phyloP scores from a whole-genome alignment of 2,797 vertebrate genomes.

The Schizopygopsis pylzovi region DNA sequence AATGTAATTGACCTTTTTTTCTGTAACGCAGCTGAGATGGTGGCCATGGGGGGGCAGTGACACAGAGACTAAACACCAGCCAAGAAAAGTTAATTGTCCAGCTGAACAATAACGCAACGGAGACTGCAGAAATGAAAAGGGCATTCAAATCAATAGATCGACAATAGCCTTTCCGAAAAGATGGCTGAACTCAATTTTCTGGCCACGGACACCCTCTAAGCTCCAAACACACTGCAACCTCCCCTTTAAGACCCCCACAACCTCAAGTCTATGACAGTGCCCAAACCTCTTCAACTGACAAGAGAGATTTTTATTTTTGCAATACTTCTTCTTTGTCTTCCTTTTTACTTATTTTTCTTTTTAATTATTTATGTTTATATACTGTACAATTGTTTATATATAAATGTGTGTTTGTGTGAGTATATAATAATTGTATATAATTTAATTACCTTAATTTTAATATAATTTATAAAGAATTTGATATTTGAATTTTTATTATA shows the following conservation, averaged over 20 bases:
- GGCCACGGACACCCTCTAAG: slow-evolving; percentile 69
- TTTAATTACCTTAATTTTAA: too few species aligned
- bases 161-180: slow-evolving; percentile 90
- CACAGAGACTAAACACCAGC: slow-evolving; percentile 80
- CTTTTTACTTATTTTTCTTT: neutral
- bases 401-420: neutral
- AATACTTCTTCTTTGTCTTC: neutral
- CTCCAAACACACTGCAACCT: slow-evolving; percentile 24
- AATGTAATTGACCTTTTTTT: slow-evolving; percentile 99
- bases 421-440: too few species aligned
- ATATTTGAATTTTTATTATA: too few species aligned
- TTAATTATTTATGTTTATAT: neutral
- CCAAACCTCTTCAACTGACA: neutral
- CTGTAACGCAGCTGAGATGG: slow-evolving; percentile 84
- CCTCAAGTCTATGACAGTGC: neutral
- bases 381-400: neutral
- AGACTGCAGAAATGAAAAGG: slow-evolving; percentile 94
- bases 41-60: slow-evolving; percentile 71
- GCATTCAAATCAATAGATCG: slow-evolving; percentile 95
- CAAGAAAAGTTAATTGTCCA: slow-evolving; percentile 93
- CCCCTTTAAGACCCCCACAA: slow-evolving; percentile 4
- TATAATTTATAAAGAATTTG: too few species aligned
- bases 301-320: slow-evolving; percentile 28
- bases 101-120: slow-evolving; percentile 87
- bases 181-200: slow-evolving; percentile 94